Percentiles rank a stretch among this genome's conserved stretches.
These are phyloP conservation scores for Chironomus riparius DNA, from an alignment of 2,888 invertebrate genomes.

Conservation along the genomic window DNA sequence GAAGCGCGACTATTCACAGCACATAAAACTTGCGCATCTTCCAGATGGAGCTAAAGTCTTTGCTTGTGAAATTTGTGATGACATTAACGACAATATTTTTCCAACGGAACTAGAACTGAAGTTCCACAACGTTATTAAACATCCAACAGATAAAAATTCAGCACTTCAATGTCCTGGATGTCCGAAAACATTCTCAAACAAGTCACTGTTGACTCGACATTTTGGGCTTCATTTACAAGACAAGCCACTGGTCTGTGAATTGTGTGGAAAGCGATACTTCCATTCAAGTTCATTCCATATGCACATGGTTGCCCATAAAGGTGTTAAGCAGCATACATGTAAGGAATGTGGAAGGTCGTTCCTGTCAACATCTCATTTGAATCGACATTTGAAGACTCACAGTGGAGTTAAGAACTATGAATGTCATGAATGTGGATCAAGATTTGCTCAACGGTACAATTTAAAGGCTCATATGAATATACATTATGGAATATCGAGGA, in stretches of 20 bases:
- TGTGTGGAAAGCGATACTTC: background rate
- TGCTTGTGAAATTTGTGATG: background rate
- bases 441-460: background rate
- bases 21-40: background rate
- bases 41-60: background rate
- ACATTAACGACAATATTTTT: background rate
- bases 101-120: background rate
- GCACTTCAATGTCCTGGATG: background rate
- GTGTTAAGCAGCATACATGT: background rate
- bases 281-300: background rate
- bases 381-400: conserved; percentile 15
- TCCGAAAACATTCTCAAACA: background rate
- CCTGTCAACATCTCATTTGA: background rate
- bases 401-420: conserved; percentile 9
- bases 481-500: background rate
- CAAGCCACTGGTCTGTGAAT: background rate
- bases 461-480: background rate
- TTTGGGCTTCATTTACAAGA: background rate
- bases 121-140: background rate
- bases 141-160: background rate
- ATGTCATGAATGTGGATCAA: background rate
- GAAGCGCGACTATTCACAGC: background rate
- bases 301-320: background rate
- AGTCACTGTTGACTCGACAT: background rate
- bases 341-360: background rate